Evolutionary conservation across 1,140 invertebrate genomes (phyloP).

Genomic region (Drosophila bocqueti): DNA sequence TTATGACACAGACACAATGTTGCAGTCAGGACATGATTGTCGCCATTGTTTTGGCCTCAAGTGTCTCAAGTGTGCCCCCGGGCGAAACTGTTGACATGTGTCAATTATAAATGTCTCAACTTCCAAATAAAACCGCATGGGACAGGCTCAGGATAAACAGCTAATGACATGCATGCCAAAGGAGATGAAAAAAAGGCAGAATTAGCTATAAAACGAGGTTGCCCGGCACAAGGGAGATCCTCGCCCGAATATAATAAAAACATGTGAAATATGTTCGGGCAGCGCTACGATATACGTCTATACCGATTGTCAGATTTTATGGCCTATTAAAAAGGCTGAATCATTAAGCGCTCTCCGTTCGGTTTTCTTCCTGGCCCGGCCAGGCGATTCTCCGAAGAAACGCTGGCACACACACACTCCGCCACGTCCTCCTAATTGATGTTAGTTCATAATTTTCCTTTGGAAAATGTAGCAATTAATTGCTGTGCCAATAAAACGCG

Average conservation of each 20-base stretch:
- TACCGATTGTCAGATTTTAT: constrained; percentile 80
- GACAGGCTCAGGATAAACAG: constrained; percentile 40
- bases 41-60: constrained; percentile 19
- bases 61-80: constrained; percentile 7
- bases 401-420: constrained; percentile 4
- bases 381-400: background rate
- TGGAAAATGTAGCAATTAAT: constrained; percentile 84
- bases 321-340: constrained; percentile 82
- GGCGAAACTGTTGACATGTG: constrained; percentile 62
- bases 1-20: constrained; percentile 34
- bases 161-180: constrained; percentile 63
- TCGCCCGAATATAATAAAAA: constrained; percentile 78
- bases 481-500: constrained; percentile 81
- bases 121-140: constrained; percentile 75
- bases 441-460: constrained; percentile 84
- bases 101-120: constrained; percentile 75
- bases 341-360: constrained; percentile 67
- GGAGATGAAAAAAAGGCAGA: constrained; percentile 14
- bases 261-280: constrained; percentile 80
- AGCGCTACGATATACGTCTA: constrained; percentile 64
- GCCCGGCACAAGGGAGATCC: constrained; percentile 17
- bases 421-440: constrained; percentile 75
- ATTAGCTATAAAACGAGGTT: constrained; percentile 64
- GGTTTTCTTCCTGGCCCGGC: constrained; percentile 50
- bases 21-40: constrained; percentile 20